Conservation (phyloP, 2,888 invertebrate species). For the Sarcophaga carnaria region DNA sequence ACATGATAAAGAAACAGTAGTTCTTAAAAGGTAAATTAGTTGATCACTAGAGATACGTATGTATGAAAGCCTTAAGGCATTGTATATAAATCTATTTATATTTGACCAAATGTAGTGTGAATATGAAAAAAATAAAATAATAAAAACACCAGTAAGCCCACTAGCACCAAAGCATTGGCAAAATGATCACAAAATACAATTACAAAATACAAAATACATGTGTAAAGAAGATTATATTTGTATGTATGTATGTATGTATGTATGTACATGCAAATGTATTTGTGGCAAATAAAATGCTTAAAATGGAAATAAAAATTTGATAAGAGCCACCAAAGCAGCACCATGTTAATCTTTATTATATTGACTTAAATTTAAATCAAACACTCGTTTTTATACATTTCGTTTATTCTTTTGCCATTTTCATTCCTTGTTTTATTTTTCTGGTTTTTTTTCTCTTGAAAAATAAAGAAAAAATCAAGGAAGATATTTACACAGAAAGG, state of each 20-base stretch:
- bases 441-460: slow-evolving; percentile 6
- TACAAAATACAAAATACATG: slow-evolving; percentile 2
- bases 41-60: not conserved
- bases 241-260: not conserved
- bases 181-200: slow-evolving; percentile 25
- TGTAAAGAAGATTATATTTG: slow-evolving; percentile 1
- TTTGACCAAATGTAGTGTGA: slow-evolving; percentile 9
- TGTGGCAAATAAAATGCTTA: slow-evolving; percentile 56
- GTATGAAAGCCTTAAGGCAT: not conserved
- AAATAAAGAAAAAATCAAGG: slow-evolving; percentile 35
- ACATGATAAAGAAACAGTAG: not conserved
- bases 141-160: slow-evolving; percentile 30
- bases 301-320: slow-evolving; percentile 62
- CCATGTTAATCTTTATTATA: slow-evolving; percentile 64
- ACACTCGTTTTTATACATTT: slow-evolving; percentile 33
- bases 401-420: slow-evolving; percentile 8
- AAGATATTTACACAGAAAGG: slow-evolving; percentile 24
- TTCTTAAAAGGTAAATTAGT: too few species aligned
- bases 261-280: slow-evolving; percentile 1
- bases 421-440: not conserved
- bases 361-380: slow-evolving; percentile 64
- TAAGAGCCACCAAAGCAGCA: slow-evolving; percentile 46
- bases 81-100: not conserved
- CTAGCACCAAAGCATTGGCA: slow-evolving; percentile 14
- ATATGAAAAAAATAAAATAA: slow-evolving; percentile 8